Conservation (phyloP, 2,113 vertebrate genomes). For the Oncorhynchus gorbuscha region DNA sequence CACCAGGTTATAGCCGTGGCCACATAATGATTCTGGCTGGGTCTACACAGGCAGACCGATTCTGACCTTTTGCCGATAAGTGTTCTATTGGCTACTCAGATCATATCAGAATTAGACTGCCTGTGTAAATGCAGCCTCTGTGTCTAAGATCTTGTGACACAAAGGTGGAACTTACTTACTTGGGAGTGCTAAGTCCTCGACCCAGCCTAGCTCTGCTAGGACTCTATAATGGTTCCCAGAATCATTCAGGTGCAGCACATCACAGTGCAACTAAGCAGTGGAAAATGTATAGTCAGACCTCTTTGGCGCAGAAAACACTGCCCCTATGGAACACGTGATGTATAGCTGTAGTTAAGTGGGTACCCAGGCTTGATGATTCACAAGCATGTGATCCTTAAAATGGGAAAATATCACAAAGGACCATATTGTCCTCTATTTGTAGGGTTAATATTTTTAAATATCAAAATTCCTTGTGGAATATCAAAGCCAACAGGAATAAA, state of each 20-base stretch:
- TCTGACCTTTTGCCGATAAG: too few species aligned
- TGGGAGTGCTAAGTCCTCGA: too few species aligned
- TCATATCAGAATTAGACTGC: too few species aligned
- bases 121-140: too few species aligned
- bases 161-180: too few species aligned
- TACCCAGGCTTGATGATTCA: constrained; percentile 50
- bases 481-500: constrained; percentile 19
- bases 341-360: constrained; percentile 38
- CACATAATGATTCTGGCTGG: too few species aligned
- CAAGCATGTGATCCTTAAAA: constrained; percentile 38
- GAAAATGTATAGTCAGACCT: constrained; percentile 41
- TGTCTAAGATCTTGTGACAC: too few species aligned
- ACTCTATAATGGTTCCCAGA: constrained; percentile 22
- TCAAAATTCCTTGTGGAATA: constrained; percentile 12
- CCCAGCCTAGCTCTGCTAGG: too few species aligned
- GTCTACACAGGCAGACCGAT: too few species aligned
- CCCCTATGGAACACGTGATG: constrained; percentile 48
- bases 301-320: constrained; percentile 1
- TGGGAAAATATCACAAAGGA: constrained; percentile 54
- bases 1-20: too few species aligned
- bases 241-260: constrained; percentile 20
- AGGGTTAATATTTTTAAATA: background rate
- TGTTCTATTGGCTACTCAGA: too few species aligned
- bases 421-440: constrained; percentile 23
- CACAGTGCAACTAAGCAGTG: constrained; percentile 20